Percentiles rank a stretch among this genome's conserved stretches.
Evolutionary conservation across 2,888 invertebrate species (phyloP).

Genomic region (Chromoteleia sp.): DNA sequence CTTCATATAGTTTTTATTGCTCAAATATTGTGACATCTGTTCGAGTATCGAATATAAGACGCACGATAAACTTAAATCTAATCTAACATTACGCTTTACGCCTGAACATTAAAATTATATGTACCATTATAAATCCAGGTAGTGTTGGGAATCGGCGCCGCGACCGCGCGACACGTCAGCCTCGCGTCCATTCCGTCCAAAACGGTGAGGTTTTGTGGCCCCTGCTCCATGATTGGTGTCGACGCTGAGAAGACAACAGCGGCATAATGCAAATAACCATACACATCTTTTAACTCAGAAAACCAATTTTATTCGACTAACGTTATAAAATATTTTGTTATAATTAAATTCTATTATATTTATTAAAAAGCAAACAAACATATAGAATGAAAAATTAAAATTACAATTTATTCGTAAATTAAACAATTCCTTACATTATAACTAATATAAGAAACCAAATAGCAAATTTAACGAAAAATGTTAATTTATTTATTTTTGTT

Average conservation of each 20-base stretch:
- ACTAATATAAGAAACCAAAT: too few species aligned
- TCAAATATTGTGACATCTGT: conserved; percentile 45
- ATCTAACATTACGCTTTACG: conserved; percentile 41
- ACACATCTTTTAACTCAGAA: conserved; percentile 12
- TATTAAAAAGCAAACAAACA: background rate
- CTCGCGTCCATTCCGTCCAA: conserved; percentile 97
- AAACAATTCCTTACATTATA: too few species aligned
- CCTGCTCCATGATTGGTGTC: conserved; percentile 93
- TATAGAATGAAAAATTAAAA: too few species aligned
- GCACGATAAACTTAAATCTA: conserved; percentile 48
- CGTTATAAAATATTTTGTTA: conserved; percentile 1
- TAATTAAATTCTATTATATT: too few species aligned
- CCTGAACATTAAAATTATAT: conserved; percentile 36
- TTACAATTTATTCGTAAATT: too few species aligned
- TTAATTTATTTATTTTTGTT: too few species aligned
- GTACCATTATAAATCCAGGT: conserved; percentile 97
- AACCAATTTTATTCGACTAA: too few species aligned
- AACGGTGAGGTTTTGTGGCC: conserved; percentile 94
- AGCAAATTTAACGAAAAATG: too few species aligned
- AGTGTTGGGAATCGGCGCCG: conserved; percentile 95
- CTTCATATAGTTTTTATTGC: conserved; percentile 45
- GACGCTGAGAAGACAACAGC: conserved; percentile 88
- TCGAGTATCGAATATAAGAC: conserved; percentile 36
- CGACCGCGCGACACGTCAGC: conserved; percentile 93
- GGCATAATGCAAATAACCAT: conserved; percentile 15